Percentiles rank a stretch among this genome's conserved stretches.
Evolutionary conservation across 2,797 vertebrate genomes (phyloP).

Genomic region (Enteromius radiatus): DNA sequence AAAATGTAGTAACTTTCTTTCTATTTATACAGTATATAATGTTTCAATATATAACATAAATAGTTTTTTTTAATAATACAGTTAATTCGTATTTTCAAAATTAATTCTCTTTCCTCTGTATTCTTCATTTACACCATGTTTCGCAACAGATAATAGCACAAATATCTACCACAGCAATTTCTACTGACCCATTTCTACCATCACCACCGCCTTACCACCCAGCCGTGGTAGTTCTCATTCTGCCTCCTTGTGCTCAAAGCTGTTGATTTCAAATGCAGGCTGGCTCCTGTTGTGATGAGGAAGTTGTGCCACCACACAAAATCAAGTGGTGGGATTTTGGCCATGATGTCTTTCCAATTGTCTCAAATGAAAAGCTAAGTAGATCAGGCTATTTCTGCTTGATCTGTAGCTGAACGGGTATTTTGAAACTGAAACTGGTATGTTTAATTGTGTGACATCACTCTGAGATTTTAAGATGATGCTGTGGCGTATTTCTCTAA

Average conservation of each 20-base stretch:
- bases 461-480: slow-evolving; percentile 3
- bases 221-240: neutral
- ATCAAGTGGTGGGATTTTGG: neutral
- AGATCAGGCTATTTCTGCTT: neutral
- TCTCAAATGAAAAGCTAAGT: neutral
- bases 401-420: neutral
- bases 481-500: neutral
- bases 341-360: neutral
- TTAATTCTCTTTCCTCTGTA: neutral
- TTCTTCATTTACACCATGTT: neutral
- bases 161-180: neutral
- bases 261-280: neutral
- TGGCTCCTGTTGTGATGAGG: neutral
- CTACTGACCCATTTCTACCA: neutral
- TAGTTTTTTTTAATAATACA: neutral
- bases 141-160: neutral
- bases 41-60: neutral
- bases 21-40: neutral
- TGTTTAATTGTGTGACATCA: neutral
- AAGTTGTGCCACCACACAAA: neutral
- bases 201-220: neutral
- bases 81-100: neutral
- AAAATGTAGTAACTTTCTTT: neutral
- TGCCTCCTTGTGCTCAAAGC: neutral
- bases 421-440: neutral